Evolutionary conservation across 2,797 vertebrate genomes (phyloP), one percentile per base, ranked within the genome.

Genomic region (Salmo trutta): DNA sequence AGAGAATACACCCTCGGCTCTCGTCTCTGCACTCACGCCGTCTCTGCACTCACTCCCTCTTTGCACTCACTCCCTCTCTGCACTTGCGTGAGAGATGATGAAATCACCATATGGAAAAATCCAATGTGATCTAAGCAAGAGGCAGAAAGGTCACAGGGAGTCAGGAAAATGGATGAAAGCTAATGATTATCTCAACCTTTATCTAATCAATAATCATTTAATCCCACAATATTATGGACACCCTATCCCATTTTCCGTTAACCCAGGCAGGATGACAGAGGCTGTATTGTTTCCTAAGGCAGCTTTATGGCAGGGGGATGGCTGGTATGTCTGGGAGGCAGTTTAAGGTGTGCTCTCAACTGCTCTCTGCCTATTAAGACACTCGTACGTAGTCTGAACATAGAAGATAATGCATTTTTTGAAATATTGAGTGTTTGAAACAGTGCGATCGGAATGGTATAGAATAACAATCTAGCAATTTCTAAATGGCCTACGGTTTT

Each of bases 171-270:
- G 92, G 92, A 95, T 95, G 93, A 95, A 94, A 93, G 92, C 94
- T 94, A 95, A 95, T 95, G 94, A 95, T 95, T 94, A 95, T 93
- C 93, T 95, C 94, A 95, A 95, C 94, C 94, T 95, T 95, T 95
- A 93, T 88, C 93, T 93, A 93, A 95, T 95, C 94, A 95, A 95
- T 95, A 95, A 95, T 95, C 93, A 95, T 95, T 95, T 93, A 94
- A 94, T 94, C 93, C 93, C 93, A 92, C 93, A 92, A 93, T 93
- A 94, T 94, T 91, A 90, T 92, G 88, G 79, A 89, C 91, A 93
- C 92, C 90, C 89, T 86, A 91, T 90, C 89, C 90, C 90, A 88
- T 92, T 94, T 88, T 89, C 94, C 93, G 93, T 94, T 95, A 95
- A 93, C 91, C 92, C 92, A 88, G 70, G 84, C 75, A 75, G 86